phyloP scores from a whole-genome alignment of 1,140 invertebrate species.

The Colletes gigas region DNA sequence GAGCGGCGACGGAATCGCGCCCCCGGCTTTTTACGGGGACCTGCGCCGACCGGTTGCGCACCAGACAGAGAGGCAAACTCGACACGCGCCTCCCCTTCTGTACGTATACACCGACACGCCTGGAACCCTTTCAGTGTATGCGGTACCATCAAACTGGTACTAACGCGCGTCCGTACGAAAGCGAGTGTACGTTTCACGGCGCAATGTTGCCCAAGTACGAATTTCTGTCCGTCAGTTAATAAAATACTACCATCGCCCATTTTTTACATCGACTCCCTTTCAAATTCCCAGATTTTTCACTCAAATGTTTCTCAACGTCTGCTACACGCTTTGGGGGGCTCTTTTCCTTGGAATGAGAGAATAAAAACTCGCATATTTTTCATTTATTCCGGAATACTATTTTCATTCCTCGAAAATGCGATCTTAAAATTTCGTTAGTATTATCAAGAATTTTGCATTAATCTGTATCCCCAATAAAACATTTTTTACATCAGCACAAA shows the following conservation, averaged over 20 bases:
- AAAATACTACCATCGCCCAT: not conserved
- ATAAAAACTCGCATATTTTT: no score
- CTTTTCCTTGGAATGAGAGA: no score
- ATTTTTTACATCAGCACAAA: no score
- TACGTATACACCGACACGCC: not conserved
- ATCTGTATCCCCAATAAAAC: no score
- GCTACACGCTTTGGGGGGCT: not conserved
- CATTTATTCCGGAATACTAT: no score
- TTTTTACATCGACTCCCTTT: no score
- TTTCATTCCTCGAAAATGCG: no score
- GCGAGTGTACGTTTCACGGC: conserved; percentile 3
- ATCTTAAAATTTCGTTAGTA: no score
- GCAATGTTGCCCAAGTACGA: not conserved
- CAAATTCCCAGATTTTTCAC: not conserved
- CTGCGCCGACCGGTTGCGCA: conserved; percentile 72
- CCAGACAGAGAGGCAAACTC: not conserved
- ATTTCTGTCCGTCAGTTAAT: not conserved
- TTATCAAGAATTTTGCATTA: no score
- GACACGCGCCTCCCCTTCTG: conserved; percentile 26
- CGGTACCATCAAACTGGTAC: not conserved
- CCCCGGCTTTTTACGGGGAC: conserved; percentile 76
- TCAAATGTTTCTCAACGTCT: no score
- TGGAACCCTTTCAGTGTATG: not conserved
- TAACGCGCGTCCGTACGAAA: conserved; percentile 33
- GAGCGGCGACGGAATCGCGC: conserved; percentile 72